Base-by-base conservation (phyloP, 2,888 invertebrate species). In the Taenaris catops region DNA sequence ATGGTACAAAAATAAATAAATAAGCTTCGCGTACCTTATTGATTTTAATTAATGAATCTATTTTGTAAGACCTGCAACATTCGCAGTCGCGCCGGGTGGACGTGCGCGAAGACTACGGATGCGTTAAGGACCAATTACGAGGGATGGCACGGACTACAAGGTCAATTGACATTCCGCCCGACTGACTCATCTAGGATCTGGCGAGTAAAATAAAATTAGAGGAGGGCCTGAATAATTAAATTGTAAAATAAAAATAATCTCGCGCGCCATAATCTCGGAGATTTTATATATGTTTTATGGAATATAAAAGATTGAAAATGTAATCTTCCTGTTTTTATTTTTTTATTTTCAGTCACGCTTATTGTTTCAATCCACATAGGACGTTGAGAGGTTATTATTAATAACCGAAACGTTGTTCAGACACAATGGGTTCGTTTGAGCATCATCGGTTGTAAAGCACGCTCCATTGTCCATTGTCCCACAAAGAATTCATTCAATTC, bases 101-200 rank as follows among this genome's bases (percentile, higher is more conserved):
- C n/a, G n/a, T n/a, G n/a, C n/a, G n/a, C n/a, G n/a, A n/a, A n/a
- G n/a, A n/a, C n/a, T n/a, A n/a, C n/a, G n/a, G n/a, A n/a, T n/a
- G n/a, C n/a, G n/a, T n/a, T n/a, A n/a, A 79, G 73, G 69, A 48
- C 66, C 73, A 74, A 78, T 80, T 76, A 78, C 62, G 58, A 54
- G 49, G 59, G 64, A 61, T 64, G 62, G 62, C 66, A 63, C 66
- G 54, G 52, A 58, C 58, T 64, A 65, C 66, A 74, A 76, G 78
- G 72, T 70, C 71, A 67, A 64, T 71, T 58, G 63, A 54, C 55
- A 50, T 53, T 48, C 47, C 47, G 46, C 42, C 51, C 41, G 43
- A 48, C 48, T 50, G 49, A 56, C 60, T 60, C 57, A 57, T 53
- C 46, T 46, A 37, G 42, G 40, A 39, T 44, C 48, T 44, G 34